Evolutionary conservation across 2,113 vertebrate genomes (phyloP).

Genomic region (Apteryx mantelli): DNA sequence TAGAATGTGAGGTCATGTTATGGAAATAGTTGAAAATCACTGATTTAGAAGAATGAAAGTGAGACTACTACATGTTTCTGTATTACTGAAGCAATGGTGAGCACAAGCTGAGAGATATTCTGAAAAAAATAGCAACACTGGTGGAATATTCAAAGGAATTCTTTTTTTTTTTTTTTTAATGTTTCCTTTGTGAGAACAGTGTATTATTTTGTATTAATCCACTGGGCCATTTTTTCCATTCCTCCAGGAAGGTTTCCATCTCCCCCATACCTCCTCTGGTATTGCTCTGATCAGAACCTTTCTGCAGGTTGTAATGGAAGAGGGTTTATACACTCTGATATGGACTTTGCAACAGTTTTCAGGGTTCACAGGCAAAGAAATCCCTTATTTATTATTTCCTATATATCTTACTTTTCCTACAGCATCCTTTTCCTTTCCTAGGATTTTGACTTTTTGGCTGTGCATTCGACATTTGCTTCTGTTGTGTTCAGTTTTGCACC

Average conservation of each 20-base stretch:
- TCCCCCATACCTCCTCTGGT: not conserved
- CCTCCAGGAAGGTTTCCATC: not conserved
- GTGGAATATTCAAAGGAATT: not conserved
- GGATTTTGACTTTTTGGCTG: not conserved
- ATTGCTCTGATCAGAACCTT: not conserved
- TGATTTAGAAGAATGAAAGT: not conserved
- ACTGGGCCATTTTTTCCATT: conserved; percentile 4
- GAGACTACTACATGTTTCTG: not conserved
- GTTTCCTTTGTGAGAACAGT: not conserved
- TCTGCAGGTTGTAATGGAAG: not conserved
- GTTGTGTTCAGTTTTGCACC: not conserved
- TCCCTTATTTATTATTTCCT: not conserved
- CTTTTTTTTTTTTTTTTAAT: not conserved
- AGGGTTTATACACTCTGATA: not conserved
- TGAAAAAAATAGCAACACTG: not conserved
- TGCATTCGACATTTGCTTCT: not conserved
- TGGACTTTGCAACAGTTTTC: not conserved
- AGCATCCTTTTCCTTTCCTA: not conserved
- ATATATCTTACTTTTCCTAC: not conserved
- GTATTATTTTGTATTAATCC: not conserved
- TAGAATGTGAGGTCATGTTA: not conserved
- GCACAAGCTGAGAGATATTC: not conserved
- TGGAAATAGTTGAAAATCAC: not conserved
- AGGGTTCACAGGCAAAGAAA: not conserved
- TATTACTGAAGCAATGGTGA: not conserved